phyloP scores from a whole-genome alignment of 2,113 vertebrate genomes.

The Leuciscus idus region DNA sequence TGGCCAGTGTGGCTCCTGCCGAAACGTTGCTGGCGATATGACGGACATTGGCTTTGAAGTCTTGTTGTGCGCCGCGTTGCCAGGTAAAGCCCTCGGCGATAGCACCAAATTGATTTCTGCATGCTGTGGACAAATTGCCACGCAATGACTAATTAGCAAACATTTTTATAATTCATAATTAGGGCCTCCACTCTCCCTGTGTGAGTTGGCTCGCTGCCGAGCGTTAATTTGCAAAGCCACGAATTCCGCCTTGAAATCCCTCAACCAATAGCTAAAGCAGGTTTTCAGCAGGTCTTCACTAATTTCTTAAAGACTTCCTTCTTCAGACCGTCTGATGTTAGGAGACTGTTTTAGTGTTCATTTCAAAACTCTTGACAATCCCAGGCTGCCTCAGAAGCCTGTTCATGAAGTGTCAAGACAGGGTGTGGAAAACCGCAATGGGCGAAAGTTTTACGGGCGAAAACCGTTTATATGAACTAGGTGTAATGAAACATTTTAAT shows the following conservation, averaged over 20 bases:
- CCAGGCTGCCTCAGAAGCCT: background rate
- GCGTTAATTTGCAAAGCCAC: slow-evolving; percentile 72
- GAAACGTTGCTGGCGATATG: slow-evolving; percentile 9
- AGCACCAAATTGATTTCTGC: slow-evolving; percentile 59
- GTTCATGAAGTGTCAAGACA: background rate
- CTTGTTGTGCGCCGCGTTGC: slow-evolving; percentile 13
- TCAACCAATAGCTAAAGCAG: background rate
- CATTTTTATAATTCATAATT: slow-evolving; percentile 74
- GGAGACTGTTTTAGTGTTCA: background rate
- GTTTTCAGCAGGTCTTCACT: background rate
- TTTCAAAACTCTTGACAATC: background rate
- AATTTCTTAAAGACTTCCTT: background rate
- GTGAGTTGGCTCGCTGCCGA: slow-evolving; percentile 74
- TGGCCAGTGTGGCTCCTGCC: background rate
- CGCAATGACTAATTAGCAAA: slow-evolving; percentile 72
- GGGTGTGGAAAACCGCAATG: background rate
- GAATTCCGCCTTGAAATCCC: slow-evolving; percentile 1
- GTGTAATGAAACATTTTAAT: background rate
- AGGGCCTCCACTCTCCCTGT: slow-evolving; percentile 62
- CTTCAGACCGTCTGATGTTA: background rate
- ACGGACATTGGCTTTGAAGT: slow-evolving; percentile 15
- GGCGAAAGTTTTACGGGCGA: background rate
- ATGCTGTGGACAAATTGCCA: slow-evolving; percentile 70
- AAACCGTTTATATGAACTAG: background rate
- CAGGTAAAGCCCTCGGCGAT: slow-evolving; percentile 52